phyloP scores from a whole-genome alignment of 2,797 vertebrate species.

The Bovichtus variegatus region DNA sequence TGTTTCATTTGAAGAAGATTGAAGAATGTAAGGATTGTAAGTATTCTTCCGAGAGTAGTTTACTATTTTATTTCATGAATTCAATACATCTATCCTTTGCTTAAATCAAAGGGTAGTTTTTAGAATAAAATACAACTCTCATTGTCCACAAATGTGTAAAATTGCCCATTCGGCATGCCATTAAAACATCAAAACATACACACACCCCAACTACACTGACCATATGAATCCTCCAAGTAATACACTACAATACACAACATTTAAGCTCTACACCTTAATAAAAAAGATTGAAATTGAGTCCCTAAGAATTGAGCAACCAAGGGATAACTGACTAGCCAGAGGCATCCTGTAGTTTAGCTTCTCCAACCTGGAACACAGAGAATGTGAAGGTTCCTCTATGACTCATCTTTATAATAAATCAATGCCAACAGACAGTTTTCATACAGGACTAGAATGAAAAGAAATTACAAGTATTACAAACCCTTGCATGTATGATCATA shows the following conservation, averaged over 20 bases:
- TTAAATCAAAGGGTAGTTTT: background rate
- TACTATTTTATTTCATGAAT: background rate
- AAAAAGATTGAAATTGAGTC: background rate
- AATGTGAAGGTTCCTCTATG: background rate
- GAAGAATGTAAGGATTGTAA: background rate
- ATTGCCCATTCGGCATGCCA: background rate
- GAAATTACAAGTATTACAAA: background rate
- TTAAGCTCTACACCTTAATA: background rate
- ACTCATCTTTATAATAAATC: constrained; percentile 1
- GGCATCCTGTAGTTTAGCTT: background rate
- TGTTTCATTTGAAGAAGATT: background rate
- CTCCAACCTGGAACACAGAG: background rate
- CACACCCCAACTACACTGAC: background rate
- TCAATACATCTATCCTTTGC: background rate
- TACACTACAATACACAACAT: background rate
- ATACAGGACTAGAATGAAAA: background rate
- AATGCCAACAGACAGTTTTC: background rate
- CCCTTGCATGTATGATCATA: background rate
- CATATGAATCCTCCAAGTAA: background rate
- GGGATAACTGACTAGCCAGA: background rate
- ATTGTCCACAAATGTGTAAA: background rate
- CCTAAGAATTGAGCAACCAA: background rate
- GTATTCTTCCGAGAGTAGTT: background rate
- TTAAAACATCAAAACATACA: background rate
- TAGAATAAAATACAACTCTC: background rate